phyloP scores from a whole-genome alignment of 2,888 invertebrate species.

The Drosophila putrida region DNA sequence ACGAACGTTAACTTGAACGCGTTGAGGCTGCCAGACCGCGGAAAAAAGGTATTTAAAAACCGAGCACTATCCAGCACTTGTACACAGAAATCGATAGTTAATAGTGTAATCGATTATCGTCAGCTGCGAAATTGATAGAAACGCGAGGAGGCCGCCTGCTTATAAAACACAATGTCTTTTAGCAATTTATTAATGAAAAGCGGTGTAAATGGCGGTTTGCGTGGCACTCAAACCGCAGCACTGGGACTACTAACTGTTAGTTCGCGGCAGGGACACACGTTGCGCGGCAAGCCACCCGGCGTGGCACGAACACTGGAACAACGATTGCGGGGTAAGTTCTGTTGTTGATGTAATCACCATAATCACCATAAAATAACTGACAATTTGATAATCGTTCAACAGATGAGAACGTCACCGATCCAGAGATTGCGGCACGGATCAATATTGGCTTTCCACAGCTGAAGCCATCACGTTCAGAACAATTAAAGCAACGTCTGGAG shows the following conservation, averaged over 20 bases:
- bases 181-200: constrained; percentile 79
- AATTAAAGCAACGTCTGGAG: constrained; percentile 86
- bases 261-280: constrained; percentile 86
- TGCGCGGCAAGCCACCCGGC: constrained; percentile 91
- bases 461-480: constrained; percentile 82
- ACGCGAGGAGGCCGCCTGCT: constrained; percentile 55
- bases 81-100: background rate
- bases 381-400: background rate
- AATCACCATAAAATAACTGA: background rate
- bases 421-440: constrained; percentile 87
- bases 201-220: constrained; percentile 56
- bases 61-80: background rate
- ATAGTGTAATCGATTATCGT: background rate
- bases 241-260: constrained; percentile 41
- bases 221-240: constrained; percentile 42
- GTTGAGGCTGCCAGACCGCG: constrained; percentile 22
- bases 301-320: constrained; percentile 89
- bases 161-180: constrained; percentile 77
- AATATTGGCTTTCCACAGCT: constrained; percentile 88
- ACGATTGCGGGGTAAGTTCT: constrained; percentile 88
- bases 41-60: background rate
- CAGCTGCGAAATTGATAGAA: constrained; percentile 47
- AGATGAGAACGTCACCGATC: constrained; percentile 85
- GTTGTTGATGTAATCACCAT: constrained; percentile 64
- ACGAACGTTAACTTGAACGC: no score